Percentiles rank a stretch among this genome's conserved stretches.
These are phyloP conservation scores for Cuculus canorus DNA, from an alignment of 2,797 vertebrate genomes.

Conservation along the genomic window DNA sequence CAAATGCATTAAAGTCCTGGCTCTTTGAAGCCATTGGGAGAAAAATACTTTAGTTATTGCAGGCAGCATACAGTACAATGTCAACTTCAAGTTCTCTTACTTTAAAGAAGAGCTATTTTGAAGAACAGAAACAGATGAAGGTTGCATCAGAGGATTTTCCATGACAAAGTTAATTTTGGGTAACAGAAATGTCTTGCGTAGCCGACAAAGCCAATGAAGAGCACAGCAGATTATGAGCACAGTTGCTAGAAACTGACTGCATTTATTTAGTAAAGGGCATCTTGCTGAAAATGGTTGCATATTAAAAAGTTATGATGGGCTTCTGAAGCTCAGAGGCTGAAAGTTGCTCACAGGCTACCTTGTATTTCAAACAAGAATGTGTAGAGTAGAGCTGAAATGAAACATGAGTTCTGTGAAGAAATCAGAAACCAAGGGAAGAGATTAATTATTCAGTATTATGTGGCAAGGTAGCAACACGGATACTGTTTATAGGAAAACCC, in stretches of 20 bases:
- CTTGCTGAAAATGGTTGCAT: neutral
- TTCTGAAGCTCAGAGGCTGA: neutral
- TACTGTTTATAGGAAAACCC: constrained; percentile 9
- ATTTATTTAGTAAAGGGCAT: neutral
- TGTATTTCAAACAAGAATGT: neutral
- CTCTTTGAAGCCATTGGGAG: neutral
- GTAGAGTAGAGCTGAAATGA: neutral
- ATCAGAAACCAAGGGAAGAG: neutral
- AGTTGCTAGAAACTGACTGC: neutral
- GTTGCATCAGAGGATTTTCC: neutral
- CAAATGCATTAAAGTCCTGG: neutral
- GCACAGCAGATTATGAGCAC: neutral
- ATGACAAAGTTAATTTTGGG: neutral
- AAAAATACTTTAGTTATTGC: neutral
- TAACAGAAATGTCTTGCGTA: neutral
- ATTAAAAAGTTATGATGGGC: neutral
- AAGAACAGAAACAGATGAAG: neutral
- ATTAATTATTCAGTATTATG: neutral
- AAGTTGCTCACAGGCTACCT: neutral
- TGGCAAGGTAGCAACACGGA: constrained; percentile 24
- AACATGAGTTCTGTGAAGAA: neutral
- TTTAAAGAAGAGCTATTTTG: neutral
- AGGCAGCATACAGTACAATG: neutral
- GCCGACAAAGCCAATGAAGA: neutral
- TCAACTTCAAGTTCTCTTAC: neutral